Percentiles rank a stretch among this genome's conserved stretches.
phyloP scores from a whole-genome alignment of 2,797 vertebrate genomes.

The Acipenser transmontanus region DNA sequence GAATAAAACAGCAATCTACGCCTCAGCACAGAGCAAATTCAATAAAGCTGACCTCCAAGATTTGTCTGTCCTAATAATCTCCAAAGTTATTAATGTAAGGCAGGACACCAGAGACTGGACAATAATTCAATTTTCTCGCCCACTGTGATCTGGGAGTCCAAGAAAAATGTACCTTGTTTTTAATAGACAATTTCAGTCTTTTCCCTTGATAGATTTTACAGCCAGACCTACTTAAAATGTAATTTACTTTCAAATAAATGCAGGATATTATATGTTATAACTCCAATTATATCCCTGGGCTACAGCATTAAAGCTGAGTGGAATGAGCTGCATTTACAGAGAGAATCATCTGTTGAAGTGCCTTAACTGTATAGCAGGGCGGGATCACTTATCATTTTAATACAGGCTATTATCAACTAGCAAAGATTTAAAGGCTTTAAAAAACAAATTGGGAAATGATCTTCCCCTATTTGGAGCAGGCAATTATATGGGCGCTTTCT shows the following conservation, averaged over 20 bases:
- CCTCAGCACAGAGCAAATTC: neutral
- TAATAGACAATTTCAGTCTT: neutral
- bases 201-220: constrained; percentile 1
- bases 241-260: constrained; percentile 4
- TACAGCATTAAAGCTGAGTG: neutral
- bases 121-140: neutral
- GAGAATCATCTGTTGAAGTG: neutral
- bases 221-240: neutral
- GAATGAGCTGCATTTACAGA: neutral
- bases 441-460: too few species aligned
- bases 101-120: neutral
- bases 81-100: constrained; percentile 2
- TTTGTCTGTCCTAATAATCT: constrained; percentile 2
- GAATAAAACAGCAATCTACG: neutral
- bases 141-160: neutral
- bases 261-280: neutral
- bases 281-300: neutral
- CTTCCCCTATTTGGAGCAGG: too few species aligned
- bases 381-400: too few species aligned
- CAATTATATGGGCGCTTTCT: too few species aligned
- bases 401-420: too few species aligned
- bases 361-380: too few species aligned
- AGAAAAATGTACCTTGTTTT: neutral
- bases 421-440: too few species aligned
- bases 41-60: neutral